Conservation (phyloP, 2,113 vertebrate species). For the Onychostruthus taczanowskii region DNA sequence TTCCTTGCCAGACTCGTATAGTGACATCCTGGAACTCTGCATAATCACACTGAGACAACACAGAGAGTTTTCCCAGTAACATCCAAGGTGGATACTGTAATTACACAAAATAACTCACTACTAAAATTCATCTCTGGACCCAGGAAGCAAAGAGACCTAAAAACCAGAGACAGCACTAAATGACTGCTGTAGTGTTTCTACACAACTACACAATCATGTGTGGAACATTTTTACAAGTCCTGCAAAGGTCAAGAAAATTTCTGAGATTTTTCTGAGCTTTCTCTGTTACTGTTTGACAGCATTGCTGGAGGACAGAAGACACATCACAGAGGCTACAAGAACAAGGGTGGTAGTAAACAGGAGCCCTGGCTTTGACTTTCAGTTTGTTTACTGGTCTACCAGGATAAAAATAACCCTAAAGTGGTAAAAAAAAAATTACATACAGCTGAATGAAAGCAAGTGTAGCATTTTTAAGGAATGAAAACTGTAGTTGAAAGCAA, state of each 20-base stretch:
- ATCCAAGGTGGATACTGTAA: background rate
- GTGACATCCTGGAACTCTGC: too few species aligned
- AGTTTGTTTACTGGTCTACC: background rate
- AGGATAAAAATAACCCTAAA: background rate
- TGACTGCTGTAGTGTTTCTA: background rate
- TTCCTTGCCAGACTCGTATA: rapidly evolving
- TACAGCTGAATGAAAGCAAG: background rate
- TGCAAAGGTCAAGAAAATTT: background rate
- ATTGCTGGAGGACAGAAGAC: background rate
- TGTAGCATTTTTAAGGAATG: background rate
- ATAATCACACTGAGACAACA: background rate
- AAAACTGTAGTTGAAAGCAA: background rate
- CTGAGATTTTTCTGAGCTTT: background rate
- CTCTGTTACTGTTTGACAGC: background rate
- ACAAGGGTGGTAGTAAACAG: background rate
- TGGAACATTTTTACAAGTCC: background rate
- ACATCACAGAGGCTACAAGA: background rate
- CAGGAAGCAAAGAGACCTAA: background rate
- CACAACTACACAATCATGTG: rapidly evolving
- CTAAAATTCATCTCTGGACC: rapidly evolving
- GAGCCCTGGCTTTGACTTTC: background rate
- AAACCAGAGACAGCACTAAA: background rate
- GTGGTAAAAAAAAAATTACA: background rate
- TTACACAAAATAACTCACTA: background rate
- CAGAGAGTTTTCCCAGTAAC: background rate